Conservation (phyloP, 2,797 vertebrate species). For the Apogon hyalosoma region DNA sequence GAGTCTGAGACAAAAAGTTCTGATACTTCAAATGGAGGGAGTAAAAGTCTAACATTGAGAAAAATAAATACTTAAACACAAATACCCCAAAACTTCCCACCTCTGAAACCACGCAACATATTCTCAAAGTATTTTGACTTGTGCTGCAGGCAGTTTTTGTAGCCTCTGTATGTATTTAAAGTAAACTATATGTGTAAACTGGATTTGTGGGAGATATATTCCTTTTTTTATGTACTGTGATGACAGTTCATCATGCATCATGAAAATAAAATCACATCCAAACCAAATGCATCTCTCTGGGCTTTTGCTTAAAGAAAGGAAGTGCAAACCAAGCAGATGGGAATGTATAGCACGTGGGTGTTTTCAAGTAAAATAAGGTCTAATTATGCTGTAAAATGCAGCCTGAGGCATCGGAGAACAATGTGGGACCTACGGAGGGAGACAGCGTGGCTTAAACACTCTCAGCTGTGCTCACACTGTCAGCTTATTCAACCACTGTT, state of each 20-base stretch:
- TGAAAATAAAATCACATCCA: constrained; percentile 21
- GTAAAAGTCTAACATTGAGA: too few species aligned
- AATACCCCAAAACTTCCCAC: too few species aligned
- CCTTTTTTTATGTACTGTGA: background rate
- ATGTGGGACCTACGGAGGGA: constrained; percentile 77
- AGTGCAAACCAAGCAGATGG: constrained; percentile 25
- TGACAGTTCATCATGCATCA: background rate
- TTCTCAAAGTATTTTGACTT: background rate
- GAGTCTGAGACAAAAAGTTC: too few species aligned
- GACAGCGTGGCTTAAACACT: constrained; percentile 81
- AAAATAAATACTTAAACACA: too few species aligned
- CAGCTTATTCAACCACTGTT: constrained; percentile 79
- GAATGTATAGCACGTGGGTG: constrained; percentile 49
- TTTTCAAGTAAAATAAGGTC: constrained; percentile 77
- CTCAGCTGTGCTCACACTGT: constrained; percentile 89
- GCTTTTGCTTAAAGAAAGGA: constrained; percentile 3
- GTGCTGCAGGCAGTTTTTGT: too few species aligned
- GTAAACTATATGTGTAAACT: constrained; percentile 1
- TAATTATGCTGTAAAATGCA: constrained; percentile 80
- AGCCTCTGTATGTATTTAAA: background rate
- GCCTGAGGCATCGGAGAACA: constrained; percentile 76
- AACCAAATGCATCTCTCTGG: constrained; percentile 24
- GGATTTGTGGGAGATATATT: background rate
- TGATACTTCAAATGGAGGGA: too few species aligned
- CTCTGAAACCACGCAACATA: too few species aligned